Percentiles rank a stretch among this genome's conserved stretches.
Evolutionary conservation across 64 coral and sea anemone species (phyloP).

Genomic region (Stichodactyla helianthus): DNA sequence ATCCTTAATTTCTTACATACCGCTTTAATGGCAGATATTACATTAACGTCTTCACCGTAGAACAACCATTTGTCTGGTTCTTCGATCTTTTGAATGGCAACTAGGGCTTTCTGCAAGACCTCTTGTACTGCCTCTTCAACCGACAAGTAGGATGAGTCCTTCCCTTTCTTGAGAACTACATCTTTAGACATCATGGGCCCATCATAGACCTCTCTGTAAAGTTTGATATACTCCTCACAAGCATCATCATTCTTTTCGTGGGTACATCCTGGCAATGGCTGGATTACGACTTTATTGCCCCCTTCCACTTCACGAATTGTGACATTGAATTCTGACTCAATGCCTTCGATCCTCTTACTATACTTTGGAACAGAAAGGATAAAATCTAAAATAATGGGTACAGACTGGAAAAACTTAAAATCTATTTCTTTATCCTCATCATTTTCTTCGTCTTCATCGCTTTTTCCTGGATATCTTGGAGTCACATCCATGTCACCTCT

Average conservation of each 20-base stretch:
- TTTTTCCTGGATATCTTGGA: not conserved
- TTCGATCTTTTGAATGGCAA: not conserved
- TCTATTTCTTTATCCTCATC: not conserved
- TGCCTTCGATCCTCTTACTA: not conserved
- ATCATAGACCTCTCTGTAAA: not conserved
- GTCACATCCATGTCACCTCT: not conserved
- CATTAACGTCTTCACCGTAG: not conserved
- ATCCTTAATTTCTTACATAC: not conserved
- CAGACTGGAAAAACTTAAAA: not conserved
- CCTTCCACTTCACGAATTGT: not conserved
- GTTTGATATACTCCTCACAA: not conserved
- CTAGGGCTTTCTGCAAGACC: not conserved
- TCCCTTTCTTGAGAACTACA: not conserved
- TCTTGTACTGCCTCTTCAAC: not conserved
- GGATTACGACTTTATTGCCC: not conserved
- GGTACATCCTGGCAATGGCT: not conserved
- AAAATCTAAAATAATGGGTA: not conserved
- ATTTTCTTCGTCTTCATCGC: not conserved
- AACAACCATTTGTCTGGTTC: slow-evolving; percentile 1
- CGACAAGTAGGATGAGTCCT: not conserved
- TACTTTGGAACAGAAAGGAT: slow-evolving; percentile 10
- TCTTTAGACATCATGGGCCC: not conserved
- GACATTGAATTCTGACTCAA: slow-evolving; percentile 3
- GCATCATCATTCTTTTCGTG: not conserved
- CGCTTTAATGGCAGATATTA: not conserved